Percentiles rank a stretch among this genome's conserved stretches.
Evolutionary conservation across 2,888 invertebrate genomes (phyloP).

Genomic region (Leptopilina myrica): DNA sequence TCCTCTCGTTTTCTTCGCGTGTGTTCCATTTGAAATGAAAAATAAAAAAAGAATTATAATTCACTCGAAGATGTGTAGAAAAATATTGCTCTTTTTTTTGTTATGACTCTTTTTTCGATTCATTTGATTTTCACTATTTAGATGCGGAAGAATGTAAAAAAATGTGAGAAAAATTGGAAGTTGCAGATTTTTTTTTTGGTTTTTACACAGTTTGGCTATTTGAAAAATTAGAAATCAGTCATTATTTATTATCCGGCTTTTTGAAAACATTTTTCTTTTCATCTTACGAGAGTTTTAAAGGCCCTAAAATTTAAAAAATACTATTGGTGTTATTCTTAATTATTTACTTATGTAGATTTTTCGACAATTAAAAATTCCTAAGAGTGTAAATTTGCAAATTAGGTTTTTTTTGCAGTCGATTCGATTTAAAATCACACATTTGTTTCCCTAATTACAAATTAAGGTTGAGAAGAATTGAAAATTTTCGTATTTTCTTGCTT

Average conservation of each 20-base stretch:
- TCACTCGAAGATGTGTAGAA: constrained; percentile 22
- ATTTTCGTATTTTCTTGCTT: background rate
- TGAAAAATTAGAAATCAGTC: background rate
- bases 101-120: background rate
- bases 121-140: background rate
- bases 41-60: background rate
- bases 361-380: constrained; percentile 8
- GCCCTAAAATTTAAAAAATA: constrained; percentile 11
- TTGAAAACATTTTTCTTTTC: constrained; percentile 11
- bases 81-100: constrained; percentile 19
- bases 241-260: background rate
- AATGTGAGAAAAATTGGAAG: background rate
- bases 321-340: constrained; percentile 5
- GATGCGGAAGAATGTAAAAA: background rate
- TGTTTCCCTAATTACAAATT: background rate
- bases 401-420: background rate
- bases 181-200: background rate
- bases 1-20: constrained; percentile 4
- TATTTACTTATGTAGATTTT: background rate
- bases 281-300: constrained; percentile 26
- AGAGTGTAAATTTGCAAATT: constrained; percentile 6
- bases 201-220: background rate
- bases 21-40: background rate
- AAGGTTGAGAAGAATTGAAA: background rate
- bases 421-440: background rate